Percentiles rank a stretch among this genome's conserved stretches.
Conservation (phyloP, 2,113 vertebrate genomes). For the Dolichallabes microphthalmus region DNA sequence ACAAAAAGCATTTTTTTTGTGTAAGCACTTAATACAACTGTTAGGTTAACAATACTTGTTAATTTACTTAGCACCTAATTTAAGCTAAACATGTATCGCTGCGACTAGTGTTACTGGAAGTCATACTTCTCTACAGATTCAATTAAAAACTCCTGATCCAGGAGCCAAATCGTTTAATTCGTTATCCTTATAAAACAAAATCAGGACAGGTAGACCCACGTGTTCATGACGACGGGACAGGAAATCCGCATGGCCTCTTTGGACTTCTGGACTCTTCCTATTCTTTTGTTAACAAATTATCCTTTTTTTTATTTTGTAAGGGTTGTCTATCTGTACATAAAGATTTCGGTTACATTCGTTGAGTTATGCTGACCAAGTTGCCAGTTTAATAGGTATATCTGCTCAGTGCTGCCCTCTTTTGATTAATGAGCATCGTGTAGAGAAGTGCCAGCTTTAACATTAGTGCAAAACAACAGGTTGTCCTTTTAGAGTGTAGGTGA, state of each 20-base stretch:
- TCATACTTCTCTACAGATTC: not conserved
- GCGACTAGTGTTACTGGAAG: not conserved
- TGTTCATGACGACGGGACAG: not conserved
- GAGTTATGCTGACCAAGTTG: not conserved
- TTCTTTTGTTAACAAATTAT: not conserved
- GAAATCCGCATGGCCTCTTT: not conserved
- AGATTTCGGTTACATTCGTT: not conserved
- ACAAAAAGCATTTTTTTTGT: not conserved
- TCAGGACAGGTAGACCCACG: not conserved
- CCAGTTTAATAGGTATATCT: not conserved
- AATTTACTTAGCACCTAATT: not conserved
- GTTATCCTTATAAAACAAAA: not conserved
- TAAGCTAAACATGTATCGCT: not conserved
- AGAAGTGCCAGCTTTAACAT: not conserved
- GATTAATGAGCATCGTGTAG: not conserved
- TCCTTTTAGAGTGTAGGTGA: not conserved
- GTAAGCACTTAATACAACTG: not conserved
- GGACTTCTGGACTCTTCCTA: not conserved
- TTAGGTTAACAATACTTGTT: not conserved
- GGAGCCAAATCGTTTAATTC: not conserved
- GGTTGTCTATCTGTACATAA: slow-evolving; percentile 31
- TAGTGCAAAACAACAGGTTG: not conserved
- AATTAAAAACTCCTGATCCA: not conserved
- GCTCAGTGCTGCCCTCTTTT: not conserved
- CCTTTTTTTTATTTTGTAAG: not conserved